phyloP scores from a whole-genome alignment of 2,113 vertebrate species.

The Willisornis vidua region DNA sequence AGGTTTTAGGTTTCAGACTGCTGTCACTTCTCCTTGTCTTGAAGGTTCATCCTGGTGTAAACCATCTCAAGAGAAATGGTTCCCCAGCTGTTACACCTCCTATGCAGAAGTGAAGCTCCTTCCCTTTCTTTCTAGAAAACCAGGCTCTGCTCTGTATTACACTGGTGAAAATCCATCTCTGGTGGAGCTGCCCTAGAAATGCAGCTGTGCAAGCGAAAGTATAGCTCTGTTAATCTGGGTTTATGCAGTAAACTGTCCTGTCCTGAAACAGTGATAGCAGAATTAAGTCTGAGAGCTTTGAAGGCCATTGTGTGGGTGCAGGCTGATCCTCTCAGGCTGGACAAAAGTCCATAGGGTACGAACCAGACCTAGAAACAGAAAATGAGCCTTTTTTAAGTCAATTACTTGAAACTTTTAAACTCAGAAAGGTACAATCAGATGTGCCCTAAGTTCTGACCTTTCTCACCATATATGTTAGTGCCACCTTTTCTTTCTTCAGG shows the following conservation, averaged over 20 bases:
- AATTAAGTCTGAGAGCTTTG: neutral
- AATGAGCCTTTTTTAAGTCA: neutral
- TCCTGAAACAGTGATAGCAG: neutral
- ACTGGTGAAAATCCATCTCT: neutral
- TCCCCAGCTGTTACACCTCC: neutral
- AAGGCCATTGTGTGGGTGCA: neutral
- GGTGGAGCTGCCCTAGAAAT: neutral
- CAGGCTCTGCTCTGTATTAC: neutral
- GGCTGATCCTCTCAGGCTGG: neutral
- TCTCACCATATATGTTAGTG: neutral
- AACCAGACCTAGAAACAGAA: neutral
- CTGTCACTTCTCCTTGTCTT: neutral
- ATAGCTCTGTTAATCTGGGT: neutral
- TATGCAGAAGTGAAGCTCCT: neutral
- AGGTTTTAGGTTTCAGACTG: neutral
- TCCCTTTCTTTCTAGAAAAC: neutral
- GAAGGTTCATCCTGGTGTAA: neutral
- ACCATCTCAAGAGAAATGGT: neutral
- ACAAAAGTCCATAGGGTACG: neutral
- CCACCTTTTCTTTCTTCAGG: neutral
- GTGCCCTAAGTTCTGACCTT: neutral
- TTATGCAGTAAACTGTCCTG: neutral
- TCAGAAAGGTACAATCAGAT: neutral
- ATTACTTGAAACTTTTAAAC: neutral
- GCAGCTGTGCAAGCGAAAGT: neutral